Percentiles rank a stretch among this genome's conserved stretches.
phyloP scores from a whole-genome alignment of 2,888 invertebrate genomes.

The Leistus spinibarbis region DNA sequence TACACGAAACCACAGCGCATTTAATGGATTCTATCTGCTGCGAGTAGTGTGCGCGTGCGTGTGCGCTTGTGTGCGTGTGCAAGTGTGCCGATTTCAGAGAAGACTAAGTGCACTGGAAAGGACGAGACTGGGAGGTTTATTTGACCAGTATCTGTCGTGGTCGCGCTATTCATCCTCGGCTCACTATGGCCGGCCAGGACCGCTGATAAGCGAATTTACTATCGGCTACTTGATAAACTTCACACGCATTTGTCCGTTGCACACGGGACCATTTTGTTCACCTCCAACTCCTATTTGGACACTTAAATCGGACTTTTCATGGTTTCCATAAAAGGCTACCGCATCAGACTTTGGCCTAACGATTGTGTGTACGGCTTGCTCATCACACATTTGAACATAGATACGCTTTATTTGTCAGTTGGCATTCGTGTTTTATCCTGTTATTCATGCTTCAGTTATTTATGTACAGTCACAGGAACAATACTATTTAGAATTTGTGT shows the following conservation, averaged over 20 bases:
- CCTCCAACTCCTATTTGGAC: constrained; percentile 10
- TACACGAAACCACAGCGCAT: neutral
- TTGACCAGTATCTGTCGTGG: constrained; percentile 24
- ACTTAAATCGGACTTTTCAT: constrained; percentile 29
- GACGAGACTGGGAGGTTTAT: constrained; percentile 11
- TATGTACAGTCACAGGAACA: neutral
- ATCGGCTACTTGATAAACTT: constrained; percentile 21
- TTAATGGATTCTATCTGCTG: neutral
- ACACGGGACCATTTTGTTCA: constrained; percentile 19
- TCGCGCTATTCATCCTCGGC: constrained; percentile 1
- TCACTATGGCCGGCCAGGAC: constrained; percentile 6
- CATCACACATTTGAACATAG: neutral
- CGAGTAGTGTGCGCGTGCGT: neutral
- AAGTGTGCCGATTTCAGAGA: neutral
- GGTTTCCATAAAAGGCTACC: neutral
- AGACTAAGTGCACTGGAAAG: neutral
- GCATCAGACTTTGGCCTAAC: neutral
- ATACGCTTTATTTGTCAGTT: neutral
- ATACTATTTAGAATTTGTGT: too few species aligned
- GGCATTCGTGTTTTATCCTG: neutral
- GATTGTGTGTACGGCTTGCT: too few species aligned
- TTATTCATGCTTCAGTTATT: neutral
- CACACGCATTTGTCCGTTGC: constrained; percentile 16
- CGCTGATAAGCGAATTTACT: constrained; percentile 27
- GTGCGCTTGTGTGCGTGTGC: neutral